Percentiles rank a stretch among this genome's conserved stretches.
These are phyloP conservation scores for Ecliptopera silaceata DNA, from an alignment of 2,888 invertebrate species.

Conservation along the genomic window DNA sequence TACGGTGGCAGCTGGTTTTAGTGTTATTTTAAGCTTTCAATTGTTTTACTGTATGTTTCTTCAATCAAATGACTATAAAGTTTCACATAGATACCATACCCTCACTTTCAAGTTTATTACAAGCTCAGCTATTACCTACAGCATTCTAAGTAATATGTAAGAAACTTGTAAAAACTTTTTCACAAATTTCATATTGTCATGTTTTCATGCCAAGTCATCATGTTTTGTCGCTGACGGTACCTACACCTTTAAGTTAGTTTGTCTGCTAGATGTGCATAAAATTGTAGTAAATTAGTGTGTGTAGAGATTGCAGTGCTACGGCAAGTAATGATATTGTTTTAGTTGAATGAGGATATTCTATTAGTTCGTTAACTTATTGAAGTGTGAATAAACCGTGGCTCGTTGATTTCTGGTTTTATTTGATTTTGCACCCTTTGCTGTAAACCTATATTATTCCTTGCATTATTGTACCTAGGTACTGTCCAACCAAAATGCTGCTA, in stretches of 20 bases:
- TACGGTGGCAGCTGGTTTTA: no score
- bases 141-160: no score
- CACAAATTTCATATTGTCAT: no score
- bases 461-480: neutral
- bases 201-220: no score
- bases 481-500: no score
- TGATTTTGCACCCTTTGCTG: conserved; percentile 18
- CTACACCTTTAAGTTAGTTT: neutral
- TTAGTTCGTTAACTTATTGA: conserved; percentile 57
- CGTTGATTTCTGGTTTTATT: conserved; percentile 49
- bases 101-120: no score
- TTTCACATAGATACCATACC: no score
- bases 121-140: no score
- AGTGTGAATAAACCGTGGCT: conserved; percentile 64
- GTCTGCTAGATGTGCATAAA: conserved; percentile 6
- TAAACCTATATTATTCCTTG: neutral
- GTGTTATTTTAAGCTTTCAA: no score
- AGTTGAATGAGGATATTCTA: conserved; percentile 46
- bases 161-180: no score
- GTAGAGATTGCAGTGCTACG: conserved; percentile 29
- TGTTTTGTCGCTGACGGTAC: neutral
- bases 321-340: conserved; percentile 38
- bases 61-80: no score
- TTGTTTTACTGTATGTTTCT: no score
- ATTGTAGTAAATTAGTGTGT: conserved; percentile 6